Base-by-base conservation (phyloP, 2,797 vertebrate species). In the Margarornis squamiger region DNA sequence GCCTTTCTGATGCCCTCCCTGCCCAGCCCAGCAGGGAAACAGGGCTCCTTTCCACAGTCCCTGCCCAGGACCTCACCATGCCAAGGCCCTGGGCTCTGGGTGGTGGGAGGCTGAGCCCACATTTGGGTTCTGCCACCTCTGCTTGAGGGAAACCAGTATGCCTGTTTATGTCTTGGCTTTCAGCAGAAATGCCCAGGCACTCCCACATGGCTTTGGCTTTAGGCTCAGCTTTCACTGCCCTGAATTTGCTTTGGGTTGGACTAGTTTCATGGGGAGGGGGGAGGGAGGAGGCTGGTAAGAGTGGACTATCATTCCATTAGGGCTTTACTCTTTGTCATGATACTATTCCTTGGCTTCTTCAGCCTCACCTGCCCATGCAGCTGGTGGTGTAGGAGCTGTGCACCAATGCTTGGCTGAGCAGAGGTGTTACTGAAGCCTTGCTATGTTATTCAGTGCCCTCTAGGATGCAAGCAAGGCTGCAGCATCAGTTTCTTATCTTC, bases 331-430 rank as follows among this genome's bases (percentile, higher is more conserved):
- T 67, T 79, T 13, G n/a, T 39, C 11, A 2, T 20, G 58, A 21
- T 72, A 38, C 17, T 73, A 76, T 39, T 75, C 32, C 46, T 52
- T 66, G 71, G 46, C 51, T 88, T 32, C 45, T 67, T 48, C 1
- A 3, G 32, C 34, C 12, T 48, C 61, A 23, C 38, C 46, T 90
- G 68, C 48, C 57, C 1, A 0, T 38, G 63, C 23, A 52, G 39
- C 27, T 82, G 68, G 18, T 39, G 61, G 5, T 36, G 22, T 55
- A 57, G 43, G 54, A 93, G 34, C 54, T 72, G 39, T 2, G 2
- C 0, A 77, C 70, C 58, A 16, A 3, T 2, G 3, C 32, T 73
- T 0, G 3, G 36, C 30, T 0, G 3, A 45, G 30, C 1, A 1
- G 46, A 75, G 36, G 14, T 76, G 49, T 16, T 34, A 7, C 18